These are phyloP conservation scores for Drosophila borealis DNA, from an alignment of 2,888 invertebrate species.

Conservation along the genomic window DNA sequence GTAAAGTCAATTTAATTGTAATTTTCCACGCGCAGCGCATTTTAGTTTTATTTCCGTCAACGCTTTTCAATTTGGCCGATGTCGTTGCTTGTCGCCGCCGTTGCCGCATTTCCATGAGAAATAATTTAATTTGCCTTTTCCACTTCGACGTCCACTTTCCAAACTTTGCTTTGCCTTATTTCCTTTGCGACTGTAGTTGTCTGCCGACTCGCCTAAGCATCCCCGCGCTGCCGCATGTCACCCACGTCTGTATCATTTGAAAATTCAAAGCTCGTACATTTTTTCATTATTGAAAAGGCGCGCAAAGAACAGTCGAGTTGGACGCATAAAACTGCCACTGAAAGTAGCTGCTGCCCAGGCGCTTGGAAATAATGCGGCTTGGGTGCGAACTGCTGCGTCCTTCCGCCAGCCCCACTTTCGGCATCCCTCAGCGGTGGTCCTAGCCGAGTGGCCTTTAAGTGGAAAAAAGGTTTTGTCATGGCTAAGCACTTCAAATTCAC, in stretches of 20 bases:
- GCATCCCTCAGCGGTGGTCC: constrained; percentile 18
- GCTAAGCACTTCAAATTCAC: constrained; percentile 74
- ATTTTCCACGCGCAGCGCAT: constrained; percentile 72
- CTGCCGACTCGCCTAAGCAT: constrained; percentile 18
- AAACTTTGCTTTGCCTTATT: constrained; percentile 68
- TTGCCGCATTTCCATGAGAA: constrained; percentile 67
- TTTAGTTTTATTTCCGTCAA: constrained; percentile 70
- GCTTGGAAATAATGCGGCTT: constrained; percentile 58
- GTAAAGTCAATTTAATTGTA: constrained; percentile 80
- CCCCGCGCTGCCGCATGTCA: not conserved
- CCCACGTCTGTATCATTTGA: constrained; percentile 62
- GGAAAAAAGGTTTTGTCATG: constrained; percentile 76
- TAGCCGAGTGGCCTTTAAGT: constrained; percentile 58
- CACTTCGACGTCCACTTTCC: constrained; percentile 76
- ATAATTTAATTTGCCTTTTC: constrained; percentile 80
- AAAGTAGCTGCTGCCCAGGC: constrained; percentile 62
- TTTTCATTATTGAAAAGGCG: constrained; percentile 68
- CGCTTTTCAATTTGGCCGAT: constrained; percentile 60
- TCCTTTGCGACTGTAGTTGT: constrained; percentile 61
- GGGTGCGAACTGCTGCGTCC: constrained; percentile 55
- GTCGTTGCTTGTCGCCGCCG: constrained; percentile 31
- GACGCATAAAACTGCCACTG: constrained; percentile 63
- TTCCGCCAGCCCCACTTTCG: not conserved
- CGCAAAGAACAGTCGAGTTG: constrained; percentile 50
- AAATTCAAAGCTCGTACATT: constrained; percentile 74